phyloP scores from a whole-genome alignment of 2,888 invertebrate genomes.

The Empis livida region DNA sequence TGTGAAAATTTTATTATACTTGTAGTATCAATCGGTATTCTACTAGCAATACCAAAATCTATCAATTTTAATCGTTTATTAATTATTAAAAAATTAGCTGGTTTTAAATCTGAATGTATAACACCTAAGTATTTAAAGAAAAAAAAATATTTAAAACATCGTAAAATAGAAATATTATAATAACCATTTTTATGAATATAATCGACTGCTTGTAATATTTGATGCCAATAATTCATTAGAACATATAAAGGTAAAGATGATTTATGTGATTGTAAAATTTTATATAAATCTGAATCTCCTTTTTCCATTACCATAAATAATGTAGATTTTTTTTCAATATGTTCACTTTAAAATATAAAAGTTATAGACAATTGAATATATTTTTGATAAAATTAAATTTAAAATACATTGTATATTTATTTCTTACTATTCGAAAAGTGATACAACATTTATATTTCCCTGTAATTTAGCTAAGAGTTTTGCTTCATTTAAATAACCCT shows the following conservation, averaged over 20 bases:
- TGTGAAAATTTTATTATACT: conserved; percentile 72
- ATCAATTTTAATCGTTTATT: conserved; percentile 81
- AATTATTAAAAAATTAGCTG: conserved; percentile 87
- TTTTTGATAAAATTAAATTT: not conserved
- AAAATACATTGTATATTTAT: not conserved
- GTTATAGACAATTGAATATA: not conserved
- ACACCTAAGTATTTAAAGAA: conserved; percentile 48
- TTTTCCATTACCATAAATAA: conserved; percentile 85
- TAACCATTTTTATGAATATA: conserved; percentile 76
- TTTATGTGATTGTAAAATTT: conserved; percentile 50
- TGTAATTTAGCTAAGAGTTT: conserved; percentile 67
- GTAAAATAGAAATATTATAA: conserved; percentile 1
- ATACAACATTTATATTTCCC: conserved; percentile 68
- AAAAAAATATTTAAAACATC: not conserved
- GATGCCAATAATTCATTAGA: conserved; percentile 80
- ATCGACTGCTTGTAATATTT: conserved; percentile 83
- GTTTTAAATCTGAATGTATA: conserved; percentile 93
- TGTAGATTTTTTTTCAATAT: conserved; percentile 45
- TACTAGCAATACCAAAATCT: conserved; percentile 93
- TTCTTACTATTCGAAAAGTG: conserved; percentile 76
- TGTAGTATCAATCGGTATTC: conserved; percentile 76
- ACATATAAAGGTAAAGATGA: conserved; percentile 55
- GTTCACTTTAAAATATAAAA: conserved; percentile 49
- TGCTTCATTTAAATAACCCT: conserved; percentile 83
- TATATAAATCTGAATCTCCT: conserved; percentile 79